Evolutionary conservation across 2,797 vertebrate genomes (phyloP).

Genomic region (Gadopsis marmoratus): DNA sequence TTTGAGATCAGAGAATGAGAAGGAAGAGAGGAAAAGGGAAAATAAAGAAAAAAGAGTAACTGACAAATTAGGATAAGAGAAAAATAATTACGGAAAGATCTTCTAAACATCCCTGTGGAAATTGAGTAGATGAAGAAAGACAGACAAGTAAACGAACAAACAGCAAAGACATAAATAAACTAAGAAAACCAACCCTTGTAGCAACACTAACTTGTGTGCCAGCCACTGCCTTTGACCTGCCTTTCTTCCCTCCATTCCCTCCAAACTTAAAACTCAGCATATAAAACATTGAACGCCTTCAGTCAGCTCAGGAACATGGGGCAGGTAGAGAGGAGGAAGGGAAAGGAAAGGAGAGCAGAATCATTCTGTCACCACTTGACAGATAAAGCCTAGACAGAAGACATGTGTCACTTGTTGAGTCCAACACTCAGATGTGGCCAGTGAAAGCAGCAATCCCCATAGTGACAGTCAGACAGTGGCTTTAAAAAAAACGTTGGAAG

Average conservation of each 20-base stretch:
- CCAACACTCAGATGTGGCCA: slow-evolving; percentile 30
- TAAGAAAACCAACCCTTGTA: neutral
- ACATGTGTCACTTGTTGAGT: slow-evolving; percentile 43
- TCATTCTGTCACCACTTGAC: slow-evolving; percentile 31
- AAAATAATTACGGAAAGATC: neutral
- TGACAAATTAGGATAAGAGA: neutral
- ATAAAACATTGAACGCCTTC: slow-evolving; percentile 47
- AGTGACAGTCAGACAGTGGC: neutral
- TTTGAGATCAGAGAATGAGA: neutral
- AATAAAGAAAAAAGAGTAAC: neutral
- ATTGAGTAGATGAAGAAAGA: neutral
- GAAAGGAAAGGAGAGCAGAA: slow-evolving; percentile 8
- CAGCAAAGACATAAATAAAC: neutral
- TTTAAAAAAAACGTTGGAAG: neutral
- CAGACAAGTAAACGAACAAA: slow-evolving; percentile 7
- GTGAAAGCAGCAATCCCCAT: neutral
- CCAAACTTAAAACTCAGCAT: slow-evolving; percentile 6
- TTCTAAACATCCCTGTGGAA: neutral
- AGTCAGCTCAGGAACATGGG: slow-evolving; percentile 31
- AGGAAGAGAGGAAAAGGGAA: neutral
- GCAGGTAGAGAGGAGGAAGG: slow-evolving; percentile 12
- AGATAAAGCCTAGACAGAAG: slow-evolving; percentile 28
- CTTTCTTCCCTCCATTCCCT: slow-evolving; percentile 6
- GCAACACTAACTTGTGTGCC: neutral
- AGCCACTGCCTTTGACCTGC: neutral